Percentiles rank a stretch among this genome's conserved stretches.
Evolutionary conservation across 2,113 vertebrate species (phyloP).

Genomic region (Coregonus clupeaformis): DNA sequence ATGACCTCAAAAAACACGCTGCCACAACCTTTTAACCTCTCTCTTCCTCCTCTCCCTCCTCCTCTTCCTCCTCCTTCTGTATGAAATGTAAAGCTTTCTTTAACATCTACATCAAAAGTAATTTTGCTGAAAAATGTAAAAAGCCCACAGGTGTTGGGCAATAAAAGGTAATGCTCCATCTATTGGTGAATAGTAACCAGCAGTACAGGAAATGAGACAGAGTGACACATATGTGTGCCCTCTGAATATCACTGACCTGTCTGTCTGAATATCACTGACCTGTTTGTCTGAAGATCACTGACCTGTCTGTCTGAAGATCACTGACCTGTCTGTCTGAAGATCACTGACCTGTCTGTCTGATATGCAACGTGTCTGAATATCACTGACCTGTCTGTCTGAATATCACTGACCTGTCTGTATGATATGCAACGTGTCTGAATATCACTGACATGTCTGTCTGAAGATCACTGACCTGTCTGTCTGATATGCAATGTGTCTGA

Average conservation of each 20-base stretch:
- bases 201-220: slow-evolving; percentile 48
- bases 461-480: no score
- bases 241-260: slow-evolving; percentile 17
- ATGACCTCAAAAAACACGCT: slow-evolving; percentile 64
- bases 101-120: slow-evolving; percentile 66
- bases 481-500: no score
- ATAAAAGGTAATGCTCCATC: slow-evolving; percentile 76
- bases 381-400: no score
- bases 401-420: no score
- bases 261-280: slow-evolving; percentile 17
- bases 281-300: no score
- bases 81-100: slow-evolving; percentile 40
- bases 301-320: no score
- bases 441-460: no score
- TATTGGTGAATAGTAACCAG: slow-evolving; percentile 70
- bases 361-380: no score
- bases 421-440: no score
- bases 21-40: slow-evolving; percentile 76
- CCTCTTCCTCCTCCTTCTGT: slow-evolving; percentile 35
- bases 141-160: slow-evolving; percentile 67
- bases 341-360: no score
- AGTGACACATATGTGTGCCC: slow-evolving; percentile 39
- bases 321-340: no score
- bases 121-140: slow-evolving; percentile 55
- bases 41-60: slow-evolving; percentile 64